A percentile compares a stretch with the other conserved stretches of the same genome.
Conservation (phyloP, 37 sponge, comb jelly and placozoan species). For the Haliclona indistincta region DNA sequence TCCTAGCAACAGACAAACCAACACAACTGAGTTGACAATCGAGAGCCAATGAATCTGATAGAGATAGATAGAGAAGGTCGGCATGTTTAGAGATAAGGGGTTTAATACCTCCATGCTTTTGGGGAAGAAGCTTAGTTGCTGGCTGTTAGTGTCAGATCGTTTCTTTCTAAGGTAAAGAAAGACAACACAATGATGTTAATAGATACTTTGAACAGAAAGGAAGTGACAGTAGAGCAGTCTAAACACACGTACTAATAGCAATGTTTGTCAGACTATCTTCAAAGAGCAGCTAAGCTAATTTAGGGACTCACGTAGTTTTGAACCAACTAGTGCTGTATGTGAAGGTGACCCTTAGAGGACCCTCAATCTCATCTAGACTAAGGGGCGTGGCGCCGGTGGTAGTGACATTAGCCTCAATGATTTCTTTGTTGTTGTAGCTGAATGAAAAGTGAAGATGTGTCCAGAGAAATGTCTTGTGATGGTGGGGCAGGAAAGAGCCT, state of each 20-base stretch:
- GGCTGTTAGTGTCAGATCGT: constrained; percentile 36
- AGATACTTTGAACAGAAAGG: background rate
- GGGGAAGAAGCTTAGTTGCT: constrained; percentile 53
- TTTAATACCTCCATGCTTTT: constrained; percentile 65
- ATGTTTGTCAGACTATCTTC: background rate
- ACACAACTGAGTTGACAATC: constrained; percentile 86
- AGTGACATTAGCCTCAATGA: constrained; percentile 71
- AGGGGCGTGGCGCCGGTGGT: constrained; percentile 66
- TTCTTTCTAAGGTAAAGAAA: no score
- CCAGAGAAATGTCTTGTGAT: constrained; percentile 80
- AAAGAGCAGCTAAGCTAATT: background rate
- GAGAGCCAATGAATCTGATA: constrained; percentile 95
- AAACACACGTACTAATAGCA: background rate
- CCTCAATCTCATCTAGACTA: constrained; percentile 55
- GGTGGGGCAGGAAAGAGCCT: constrained; percentile 78
- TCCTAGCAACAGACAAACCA: constrained; percentile 82
- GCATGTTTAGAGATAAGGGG: no score
- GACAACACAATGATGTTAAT: background rate
- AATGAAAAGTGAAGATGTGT: constrained; percentile 84
- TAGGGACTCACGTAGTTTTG: constrained; percentile 51
- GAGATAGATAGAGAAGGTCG: no score
- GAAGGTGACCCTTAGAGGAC: constrained; percentile 73
- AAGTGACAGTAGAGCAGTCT: no score
- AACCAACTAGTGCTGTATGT: constrained; percentile 82
- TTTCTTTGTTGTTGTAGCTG: constrained; percentile 75